These are phyloP conservation scores for Cisticola juncidis DNA, from an alignment of 2,113 vertebrate genomes.

Conservation along the genomic window DNA sequence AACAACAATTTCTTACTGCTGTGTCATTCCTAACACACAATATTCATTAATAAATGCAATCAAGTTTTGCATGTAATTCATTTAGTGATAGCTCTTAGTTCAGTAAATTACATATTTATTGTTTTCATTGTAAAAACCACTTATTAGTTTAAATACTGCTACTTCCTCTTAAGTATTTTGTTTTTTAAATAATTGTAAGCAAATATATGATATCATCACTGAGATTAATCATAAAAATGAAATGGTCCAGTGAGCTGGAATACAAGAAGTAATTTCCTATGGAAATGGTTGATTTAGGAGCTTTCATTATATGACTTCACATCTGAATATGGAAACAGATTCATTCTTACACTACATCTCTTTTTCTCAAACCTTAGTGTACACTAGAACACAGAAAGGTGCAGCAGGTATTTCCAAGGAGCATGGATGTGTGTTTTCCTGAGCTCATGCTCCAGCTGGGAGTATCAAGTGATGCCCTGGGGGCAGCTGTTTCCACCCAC, in stretches of 20 bases:
- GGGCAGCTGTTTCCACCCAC: neutral
- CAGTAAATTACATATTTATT: neutral
- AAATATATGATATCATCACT: neutral
- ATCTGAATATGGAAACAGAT: neutral
- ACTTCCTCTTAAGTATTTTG: neutral
- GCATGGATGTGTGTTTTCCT: neutral
- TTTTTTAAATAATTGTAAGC: neutral
- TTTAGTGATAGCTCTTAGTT: neutral
- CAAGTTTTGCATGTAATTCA: neutral
- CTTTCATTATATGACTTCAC: neutral
- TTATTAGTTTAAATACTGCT: neutral
- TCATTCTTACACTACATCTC: neutral
- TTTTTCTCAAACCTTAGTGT: neutral
- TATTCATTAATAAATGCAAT: neutral
- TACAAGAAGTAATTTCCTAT: neutral
- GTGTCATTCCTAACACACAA: neutral
- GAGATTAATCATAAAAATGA: constrained; percentile 8
- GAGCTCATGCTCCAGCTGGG: neutral
- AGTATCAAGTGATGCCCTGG: neutral
- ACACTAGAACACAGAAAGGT: neutral
- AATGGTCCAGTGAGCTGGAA: neutral
- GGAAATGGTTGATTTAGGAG: constrained; percentile 8
- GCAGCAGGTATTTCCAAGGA: neutral
- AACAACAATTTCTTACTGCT: neutral
- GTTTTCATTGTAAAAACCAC: neutral